phyloP scores from a whole-genome alignment of 1,140 invertebrate genomes.

The Solenopsis invicta region DNA sequence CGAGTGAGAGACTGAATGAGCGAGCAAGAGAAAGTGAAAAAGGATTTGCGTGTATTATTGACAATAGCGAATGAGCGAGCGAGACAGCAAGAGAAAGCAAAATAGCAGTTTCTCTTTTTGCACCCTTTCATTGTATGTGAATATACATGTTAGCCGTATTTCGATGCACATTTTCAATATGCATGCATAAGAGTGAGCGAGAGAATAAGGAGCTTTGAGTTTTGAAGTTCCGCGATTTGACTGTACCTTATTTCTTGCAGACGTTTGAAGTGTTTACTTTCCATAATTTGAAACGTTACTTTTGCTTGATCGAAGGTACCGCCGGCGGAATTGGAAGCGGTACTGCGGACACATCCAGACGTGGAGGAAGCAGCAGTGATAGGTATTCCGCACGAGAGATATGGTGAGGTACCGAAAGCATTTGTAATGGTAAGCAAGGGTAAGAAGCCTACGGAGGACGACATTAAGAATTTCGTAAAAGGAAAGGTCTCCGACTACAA shows the following conservation, averaged over 20 bases:
- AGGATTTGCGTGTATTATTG: too few species aligned
- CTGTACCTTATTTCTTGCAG: background rate
- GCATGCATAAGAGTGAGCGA: too few species aligned
- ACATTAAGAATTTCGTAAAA: constrained; percentile 87
- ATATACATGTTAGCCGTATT: too few species aligned
- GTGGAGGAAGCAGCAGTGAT: constrained; percentile 94
- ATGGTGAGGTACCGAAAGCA: constrained; percentile 93
- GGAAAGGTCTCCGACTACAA: constrained; percentile 91
- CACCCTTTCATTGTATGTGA: too few species aligned
- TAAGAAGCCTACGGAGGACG: constrained; percentile 74
- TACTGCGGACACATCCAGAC: constrained; percentile 92
- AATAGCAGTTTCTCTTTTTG: too few species aligned
- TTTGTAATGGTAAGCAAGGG: constrained; percentile 88
- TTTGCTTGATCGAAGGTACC: constrained; percentile 89
- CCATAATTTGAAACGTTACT: constrained; percentile 35
- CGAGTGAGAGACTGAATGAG: too few species aligned
- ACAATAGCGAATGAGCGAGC: too few species aligned
- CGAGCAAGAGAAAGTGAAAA: too few species aligned
- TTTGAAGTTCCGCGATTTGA: background rate
- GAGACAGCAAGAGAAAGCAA: too few species aligned
- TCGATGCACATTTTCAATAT: too few species aligned
- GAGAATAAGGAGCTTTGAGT: too few species aligned
- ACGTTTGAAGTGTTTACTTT: background rate
- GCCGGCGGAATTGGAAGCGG: constrained; percentile 95
- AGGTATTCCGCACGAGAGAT: constrained; percentile 91